Evolutionary conservation across 2,888 invertebrate genomes (phyloP).

Genomic region (Scaptomyza polygonia): DNA sequence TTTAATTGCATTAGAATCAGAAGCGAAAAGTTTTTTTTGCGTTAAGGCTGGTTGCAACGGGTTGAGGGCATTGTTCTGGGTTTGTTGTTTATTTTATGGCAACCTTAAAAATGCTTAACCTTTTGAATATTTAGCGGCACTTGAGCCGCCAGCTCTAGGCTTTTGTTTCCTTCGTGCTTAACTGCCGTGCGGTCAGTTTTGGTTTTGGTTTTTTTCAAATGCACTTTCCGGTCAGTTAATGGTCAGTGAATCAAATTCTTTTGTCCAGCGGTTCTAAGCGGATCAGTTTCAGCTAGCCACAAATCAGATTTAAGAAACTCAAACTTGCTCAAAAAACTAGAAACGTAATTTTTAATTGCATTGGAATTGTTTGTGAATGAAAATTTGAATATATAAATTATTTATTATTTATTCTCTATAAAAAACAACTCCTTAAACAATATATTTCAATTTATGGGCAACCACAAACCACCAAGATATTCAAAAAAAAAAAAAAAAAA

Average conservation of each 20-base stretch:
- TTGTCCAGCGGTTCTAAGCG: slow-evolving; percentile 53
- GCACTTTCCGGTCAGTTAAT: slow-evolving; percentile 60
- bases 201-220: slow-evolving; percentile 38
- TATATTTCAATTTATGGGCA: neutral
- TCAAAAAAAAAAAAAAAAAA: slow-evolving; percentile 8
- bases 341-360: neutral
- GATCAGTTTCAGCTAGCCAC: slow-evolving; percentile 56
- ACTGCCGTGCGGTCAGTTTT: slow-evolving; percentile 22
- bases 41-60: slow-evolving; percentile 42
- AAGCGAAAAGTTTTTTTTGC: neutral
- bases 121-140: slow-evolving; percentile 67
- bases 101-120: slow-evolving; percentile 59
- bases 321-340: neutral
- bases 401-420: too few species aligned
- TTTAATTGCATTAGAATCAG: slow-evolving; percentile 72
- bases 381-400: too few species aligned
- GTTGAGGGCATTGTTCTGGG: slow-evolving; percentile 40
- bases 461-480: slow-evolving; percentile 22
- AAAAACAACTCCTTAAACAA: too few species aligned
- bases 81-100: slow-evolving; percentile 63
- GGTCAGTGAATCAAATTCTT: slow-evolving; percentile 40
- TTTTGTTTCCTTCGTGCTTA: slow-evolving; percentile 17
- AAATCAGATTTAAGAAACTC: slow-evolving; percentile 1
- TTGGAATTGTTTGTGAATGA: neutral
- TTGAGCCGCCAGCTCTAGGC: slow-evolving; percentile 27